phyloP scores from a whole-genome alignment of 1,140 invertebrate genomes.

The Pachypsylla venusta region DNA sequence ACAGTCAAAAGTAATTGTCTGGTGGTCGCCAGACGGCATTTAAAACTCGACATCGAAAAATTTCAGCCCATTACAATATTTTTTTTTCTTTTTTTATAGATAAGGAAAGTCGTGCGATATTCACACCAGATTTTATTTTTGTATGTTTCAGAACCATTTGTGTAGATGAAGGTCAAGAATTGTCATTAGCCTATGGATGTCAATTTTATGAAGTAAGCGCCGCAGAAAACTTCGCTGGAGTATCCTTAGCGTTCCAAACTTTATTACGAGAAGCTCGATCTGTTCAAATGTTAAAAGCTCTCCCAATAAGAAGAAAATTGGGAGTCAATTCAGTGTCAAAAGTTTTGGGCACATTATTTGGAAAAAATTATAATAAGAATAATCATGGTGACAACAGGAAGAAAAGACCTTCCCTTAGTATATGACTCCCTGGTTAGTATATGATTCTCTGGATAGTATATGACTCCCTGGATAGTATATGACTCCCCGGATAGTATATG shows the following conservation, averaged over 20 bases:
- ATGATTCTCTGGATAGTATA: no score
- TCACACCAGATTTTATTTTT: no score
- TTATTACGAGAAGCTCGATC: conserved; percentile 55
- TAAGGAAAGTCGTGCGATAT: no score
- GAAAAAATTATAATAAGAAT: conserved; percentile 46
- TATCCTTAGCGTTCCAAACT: conserved; percentile 62
- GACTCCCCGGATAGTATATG: no score
- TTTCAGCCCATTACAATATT: no score
- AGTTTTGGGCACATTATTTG: conserved; percentile 60
- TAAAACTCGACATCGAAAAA: no score
- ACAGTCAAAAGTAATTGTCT: no score
- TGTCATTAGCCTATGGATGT: conserved; percentile 59
- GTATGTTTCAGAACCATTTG: conserved; percentile 38
- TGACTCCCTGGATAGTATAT: no score
- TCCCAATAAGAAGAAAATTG: conserved; percentile 52
- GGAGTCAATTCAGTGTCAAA: conserved; percentile 65
- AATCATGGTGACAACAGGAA: conserved; percentile 40
- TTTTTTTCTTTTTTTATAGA: no score
- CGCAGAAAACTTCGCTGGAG: conserved; percentile 60
- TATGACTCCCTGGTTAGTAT: conserved; percentile 35
- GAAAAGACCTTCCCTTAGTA: conserved; percentile 57
- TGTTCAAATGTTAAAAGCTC: conserved; percentile 48
- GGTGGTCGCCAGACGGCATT: no score
- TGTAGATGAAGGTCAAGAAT: conserved; percentile 63
- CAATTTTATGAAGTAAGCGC: conserved; percentile 77